These are phyloP conservation scores for Salticus scenicus DNA, from an alignment of 2,888 invertebrate species.

Conservation along the genomic window DNA sequence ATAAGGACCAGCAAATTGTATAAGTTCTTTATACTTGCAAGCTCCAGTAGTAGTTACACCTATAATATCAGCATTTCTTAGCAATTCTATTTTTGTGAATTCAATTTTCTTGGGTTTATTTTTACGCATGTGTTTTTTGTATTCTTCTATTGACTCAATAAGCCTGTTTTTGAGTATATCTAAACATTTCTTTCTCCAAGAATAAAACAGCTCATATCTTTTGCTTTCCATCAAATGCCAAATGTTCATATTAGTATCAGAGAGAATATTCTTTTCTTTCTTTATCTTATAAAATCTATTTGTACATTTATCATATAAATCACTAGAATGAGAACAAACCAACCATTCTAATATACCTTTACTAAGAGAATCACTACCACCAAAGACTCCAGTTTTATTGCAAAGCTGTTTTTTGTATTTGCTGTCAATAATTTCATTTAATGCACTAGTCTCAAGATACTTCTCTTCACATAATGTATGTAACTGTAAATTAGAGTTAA, in stretches of 20 bases:
- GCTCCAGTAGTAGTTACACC: constrained; percentile 88
- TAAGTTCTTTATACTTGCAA: constrained; percentile 81
- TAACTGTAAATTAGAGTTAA: neutral
- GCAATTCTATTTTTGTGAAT: constrained; percentile 19
- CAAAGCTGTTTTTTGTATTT: neutral
- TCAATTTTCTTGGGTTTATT: neutral
- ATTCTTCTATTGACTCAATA: neutral
- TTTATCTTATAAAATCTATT: constrained; percentile 11
- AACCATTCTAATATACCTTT: constrained; percentile 39
- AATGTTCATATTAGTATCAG: neutral
- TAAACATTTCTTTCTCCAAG: constrained; percentile 37
- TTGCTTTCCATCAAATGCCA: constrained; percentile 29
- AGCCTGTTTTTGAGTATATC: neutral
- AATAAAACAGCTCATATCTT: constrained; percentile 39
- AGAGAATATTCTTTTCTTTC: no score
- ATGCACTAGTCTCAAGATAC: constrained; percentile 25
- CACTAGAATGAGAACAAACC: neutral
- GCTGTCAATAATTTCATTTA: constrained; percentile 40
- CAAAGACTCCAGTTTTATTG: neutral
- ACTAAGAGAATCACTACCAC: constrained; percentile 10
- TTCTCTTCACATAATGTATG: constrained; percentile 15
- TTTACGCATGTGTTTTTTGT: neutral
- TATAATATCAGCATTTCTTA: constrained; percentile 78
- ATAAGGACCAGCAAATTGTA: constrained; percentile 80
- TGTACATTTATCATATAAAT: constrained; percentile 19